Conservation (phyloP, 2,113 vertebrate species). For the Eulemur rufifrons region DNA sequence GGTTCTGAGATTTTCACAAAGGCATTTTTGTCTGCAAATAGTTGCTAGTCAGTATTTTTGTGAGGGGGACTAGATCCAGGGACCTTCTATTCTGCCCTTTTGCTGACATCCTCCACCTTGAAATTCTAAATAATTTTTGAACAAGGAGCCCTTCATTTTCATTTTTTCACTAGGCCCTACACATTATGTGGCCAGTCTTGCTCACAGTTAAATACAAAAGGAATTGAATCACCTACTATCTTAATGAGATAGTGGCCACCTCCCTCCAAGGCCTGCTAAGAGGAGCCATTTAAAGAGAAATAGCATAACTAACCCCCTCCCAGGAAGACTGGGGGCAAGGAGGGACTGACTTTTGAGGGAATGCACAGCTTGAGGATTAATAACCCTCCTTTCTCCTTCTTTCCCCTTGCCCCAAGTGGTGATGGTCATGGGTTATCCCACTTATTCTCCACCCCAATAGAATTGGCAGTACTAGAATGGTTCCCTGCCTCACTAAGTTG, state of each 20-base stretch:
- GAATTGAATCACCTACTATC: neutral
- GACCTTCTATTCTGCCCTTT: neutral
- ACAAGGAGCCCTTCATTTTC: neutral
- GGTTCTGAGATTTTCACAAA: neutral
- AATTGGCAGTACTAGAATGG: neutral
- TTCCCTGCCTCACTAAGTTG: neutral
- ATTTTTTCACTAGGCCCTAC: neutral
- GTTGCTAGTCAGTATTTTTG: neutral
- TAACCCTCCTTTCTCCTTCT: fast-evolving
- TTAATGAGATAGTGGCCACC: neutral
- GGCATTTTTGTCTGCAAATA: neutral
- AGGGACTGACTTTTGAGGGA: neutral
- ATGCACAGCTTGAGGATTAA: neutral
- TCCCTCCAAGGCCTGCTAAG: neutral
- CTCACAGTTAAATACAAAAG: neutral
- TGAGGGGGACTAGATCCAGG: neutral
- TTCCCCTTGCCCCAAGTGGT: too few relatives aligned
- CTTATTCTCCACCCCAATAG: neutral
- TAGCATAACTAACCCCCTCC: neutral
- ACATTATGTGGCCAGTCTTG: neutral
- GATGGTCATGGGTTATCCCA: neutral
- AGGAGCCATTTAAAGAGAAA: neutral
- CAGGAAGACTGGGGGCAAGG: neutral
- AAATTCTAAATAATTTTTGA: neutral
- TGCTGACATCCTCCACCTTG: neutral